phyloP scores from a whole-genome alignment of 2,797 vertebrate species.

The Eidolon dupreanum region DNA sequence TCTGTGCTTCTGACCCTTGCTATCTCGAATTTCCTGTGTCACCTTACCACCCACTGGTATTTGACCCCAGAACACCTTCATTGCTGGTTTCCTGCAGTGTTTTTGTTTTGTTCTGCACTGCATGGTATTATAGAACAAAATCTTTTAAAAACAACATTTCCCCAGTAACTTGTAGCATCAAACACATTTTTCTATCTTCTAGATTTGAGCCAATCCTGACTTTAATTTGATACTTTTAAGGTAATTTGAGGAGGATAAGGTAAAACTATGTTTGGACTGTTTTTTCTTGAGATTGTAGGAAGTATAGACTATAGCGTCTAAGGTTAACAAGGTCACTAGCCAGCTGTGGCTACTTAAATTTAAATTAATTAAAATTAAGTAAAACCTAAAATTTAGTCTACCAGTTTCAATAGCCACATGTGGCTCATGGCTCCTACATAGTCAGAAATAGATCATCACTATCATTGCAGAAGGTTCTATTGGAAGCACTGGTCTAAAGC shows the following conservation, averaged over 20 bases:
- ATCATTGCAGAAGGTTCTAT: not conserved
- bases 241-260: not conserved
- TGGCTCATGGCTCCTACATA: not conserved
- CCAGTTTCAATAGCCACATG: not conserved
- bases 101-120: not conserved
- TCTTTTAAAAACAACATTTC: not conserved
- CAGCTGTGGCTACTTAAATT: not conserved
- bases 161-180: not conserved
- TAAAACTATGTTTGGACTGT: not conserved
- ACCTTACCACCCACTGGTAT: not conserved
- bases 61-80: not conserved
- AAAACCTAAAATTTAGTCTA: not conserved
- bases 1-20: not conserved
- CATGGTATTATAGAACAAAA: not conserved
- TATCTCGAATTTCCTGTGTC: not conserved
- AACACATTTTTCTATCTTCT: not conserved
- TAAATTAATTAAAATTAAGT: not conserved
- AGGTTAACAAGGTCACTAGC: not conserved
- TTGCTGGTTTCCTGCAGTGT: not conserved
- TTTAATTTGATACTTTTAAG: slow-evolving; percentile 33
- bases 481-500: not conserved
- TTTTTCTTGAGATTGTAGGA: not conserved
- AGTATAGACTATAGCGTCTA: not conserved
- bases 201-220: not conserved
- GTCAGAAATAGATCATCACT: not conserved